Base-by-base conservation (phyloP, 2,113 vertebrate species). In the Seriola rivoliana region DNA sequence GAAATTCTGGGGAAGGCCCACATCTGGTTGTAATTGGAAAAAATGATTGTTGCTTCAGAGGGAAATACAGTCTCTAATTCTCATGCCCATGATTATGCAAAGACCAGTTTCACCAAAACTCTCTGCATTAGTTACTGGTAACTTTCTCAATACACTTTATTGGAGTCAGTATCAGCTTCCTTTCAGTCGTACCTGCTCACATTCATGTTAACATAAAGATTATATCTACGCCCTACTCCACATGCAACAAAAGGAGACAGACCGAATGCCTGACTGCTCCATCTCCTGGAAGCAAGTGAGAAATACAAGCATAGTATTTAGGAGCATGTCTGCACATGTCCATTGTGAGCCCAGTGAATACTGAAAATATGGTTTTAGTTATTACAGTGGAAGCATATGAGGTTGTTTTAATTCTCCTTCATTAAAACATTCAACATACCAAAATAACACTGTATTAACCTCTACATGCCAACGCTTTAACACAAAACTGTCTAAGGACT, bases 1-100 rank as follows among this genome's bases (percentile, higher is more conserved):
- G 73, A 78, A 64, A 70, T 11, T 48, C 32, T 38, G 48, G 46
- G 71, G 57, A 73, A 59, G 36, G 40, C 17, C n/a, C 55, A 74
- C 90, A 90, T 89, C 71, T 92, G 92, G 38, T 88, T 82, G 58
- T 68, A 84, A 42, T 82, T 82, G 84, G 85, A 87, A 84, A 85
- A 71, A 62, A n/a, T 60, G 1, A 76, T 52, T 16, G 11, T 9
- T 0, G 21, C 25, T 59, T 74, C 32, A 64, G 17, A 76, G 66
- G 77, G 62, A 88, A 74, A 50, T 81, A 57, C 48, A 21, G 8
- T 10, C 75, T 65, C 34, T 57, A 3, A 16, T 42, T 21, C 9
- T 64, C 54, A 13, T 14, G 9, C n/a, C 32, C 25, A 55, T 17
- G 52, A 54, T 14, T 3, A 69, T 16, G n/a, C 34, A 71, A 60